Conservation (phyloP, 2,888 invertebrate species). For the Heliconius aoede region DNA sequence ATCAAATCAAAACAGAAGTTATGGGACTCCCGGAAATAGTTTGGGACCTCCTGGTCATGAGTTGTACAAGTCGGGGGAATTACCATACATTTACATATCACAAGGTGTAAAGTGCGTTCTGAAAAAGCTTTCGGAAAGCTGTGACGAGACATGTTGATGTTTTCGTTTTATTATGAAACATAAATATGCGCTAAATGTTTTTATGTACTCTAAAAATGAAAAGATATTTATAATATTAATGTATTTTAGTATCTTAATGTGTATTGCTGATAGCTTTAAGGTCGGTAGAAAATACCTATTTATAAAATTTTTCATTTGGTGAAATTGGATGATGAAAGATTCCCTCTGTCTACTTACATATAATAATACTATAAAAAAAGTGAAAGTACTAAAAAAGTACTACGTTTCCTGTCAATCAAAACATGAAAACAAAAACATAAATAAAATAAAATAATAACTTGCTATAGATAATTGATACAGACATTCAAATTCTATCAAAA, state of each 20-base stretch:
- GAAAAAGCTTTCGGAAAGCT: slow-evolving; percentile 27
- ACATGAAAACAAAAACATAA: no score
- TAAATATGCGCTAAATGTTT: not conserved
- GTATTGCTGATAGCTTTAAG: no score
- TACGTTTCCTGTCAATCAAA: not conserved
- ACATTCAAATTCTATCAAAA: no score
- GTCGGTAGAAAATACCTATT: not conserved
- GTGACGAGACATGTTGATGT: slow-evolving; percentile 7
- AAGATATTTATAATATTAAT: no score
- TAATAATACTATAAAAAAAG: not conserved
- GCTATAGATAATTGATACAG: no score
- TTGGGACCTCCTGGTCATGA: slow-evolving; percentile 64
- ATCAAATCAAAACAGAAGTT: slow-evolving; percentile 67
- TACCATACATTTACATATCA: slow-evolving; percentile 73
- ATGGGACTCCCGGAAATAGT: slow-evolving; percentile 59
- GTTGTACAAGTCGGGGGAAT: slow-evolving; percentile 60
- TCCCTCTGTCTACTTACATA: not conserved
- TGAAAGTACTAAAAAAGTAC: not conserved
- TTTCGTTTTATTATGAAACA: not conserved
- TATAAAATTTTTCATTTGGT: not conserved
- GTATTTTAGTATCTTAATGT: no score
- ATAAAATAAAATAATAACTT: no score
- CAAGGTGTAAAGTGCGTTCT: slow-evolving; percentile 49
- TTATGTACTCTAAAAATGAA: not conserved
- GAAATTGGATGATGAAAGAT: not conserved